Base-by-base conservation (phyloP, 2,797 vertebrate species). In the Tauraco hartlaubi region DNA sequence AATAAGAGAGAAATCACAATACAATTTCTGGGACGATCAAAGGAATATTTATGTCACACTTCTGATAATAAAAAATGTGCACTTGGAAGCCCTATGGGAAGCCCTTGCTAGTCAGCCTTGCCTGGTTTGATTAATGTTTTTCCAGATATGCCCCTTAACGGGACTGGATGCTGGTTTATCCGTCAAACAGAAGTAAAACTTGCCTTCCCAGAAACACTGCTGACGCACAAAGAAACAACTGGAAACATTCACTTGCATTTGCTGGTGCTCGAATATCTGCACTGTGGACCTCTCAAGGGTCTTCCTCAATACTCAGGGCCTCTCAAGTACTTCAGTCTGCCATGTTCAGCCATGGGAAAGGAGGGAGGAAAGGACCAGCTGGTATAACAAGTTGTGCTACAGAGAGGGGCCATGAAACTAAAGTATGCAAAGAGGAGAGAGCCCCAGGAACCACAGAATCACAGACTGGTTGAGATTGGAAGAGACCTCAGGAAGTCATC, bases 71-170 rank as follows among this genome's bases (percentile, higher is more conserved):
- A 86, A 88, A 78, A 73, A 56, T 9, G 20, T 19, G 11, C 72
- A 48, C 43, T 72, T 59, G 55, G 37, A 80, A 94, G 39, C 10
- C 49, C 61, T 94, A 79, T 84, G 82, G 82, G 87, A 94, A 91
- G 55, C 41, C 52, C 29, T 61, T 71, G 18, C 69, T 78, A 74
- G 73, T 85, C 49, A 68, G 8, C 33, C 35, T 62, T 93, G 67
- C 77, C 43, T 93, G 46, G 35, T n/a, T 76, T 55, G 62, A 78
- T 44, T 72, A 44, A 68, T 31, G 4, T 58, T 55, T 75, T 68
- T 66, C 67, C 55, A 79, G 71, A 63, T 85, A 79, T 8, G 14
- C 18, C 22, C 22, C 48, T 81, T 55, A 51, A 21, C 15, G 58
- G 79, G 54, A 26, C 0, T 75, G 39, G 48, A 68, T 94, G 55